Evolutionary conservation across 2,888 invertebrate species (phyloP).

Genomic region (Acanthosoma haemorrhoidale): DNA sequence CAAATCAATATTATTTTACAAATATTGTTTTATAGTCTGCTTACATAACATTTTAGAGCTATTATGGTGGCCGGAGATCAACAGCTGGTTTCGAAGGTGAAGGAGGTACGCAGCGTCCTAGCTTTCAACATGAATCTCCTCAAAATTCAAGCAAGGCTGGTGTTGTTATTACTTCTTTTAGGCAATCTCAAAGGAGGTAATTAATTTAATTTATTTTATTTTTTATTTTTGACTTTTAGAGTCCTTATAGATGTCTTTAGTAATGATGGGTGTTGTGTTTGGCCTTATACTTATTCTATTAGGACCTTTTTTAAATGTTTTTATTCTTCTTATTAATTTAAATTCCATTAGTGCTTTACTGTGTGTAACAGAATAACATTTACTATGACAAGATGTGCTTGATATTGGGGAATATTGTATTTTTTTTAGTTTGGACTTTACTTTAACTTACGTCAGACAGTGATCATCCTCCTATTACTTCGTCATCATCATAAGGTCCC

Average conservation of each 20-base stretch:
- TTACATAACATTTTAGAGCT: conserved; percentile 50
- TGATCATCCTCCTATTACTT: too few relatives aligned
- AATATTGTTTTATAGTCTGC: too few relatives aligned
- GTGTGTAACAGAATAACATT: background rate
- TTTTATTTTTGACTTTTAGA: background rate
- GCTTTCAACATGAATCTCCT: conserved; percentile 57
- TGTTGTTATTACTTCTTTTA: conserved; percentile 83
- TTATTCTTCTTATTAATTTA: background rate
- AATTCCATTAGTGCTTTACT: background rate
- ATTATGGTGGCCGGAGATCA: conserved; percentile 46
- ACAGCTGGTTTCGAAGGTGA: conserved; percentile 36
- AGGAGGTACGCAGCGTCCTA: conserved; percentile 48
- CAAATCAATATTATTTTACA: too few relatives aligned
- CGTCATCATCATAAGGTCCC: too few relatives aligned
- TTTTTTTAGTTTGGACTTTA: too few relatives aligned
- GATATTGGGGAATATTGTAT: background rate
- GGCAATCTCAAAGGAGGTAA: conserved; percentile 81
- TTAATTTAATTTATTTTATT: conserved; percentile 33
- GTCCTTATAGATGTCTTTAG: background rate
- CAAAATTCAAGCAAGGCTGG: conserved; percentile 69
- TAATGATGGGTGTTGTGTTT: conserved; percentile 6
- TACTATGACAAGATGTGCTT: conserved; percentile 2
- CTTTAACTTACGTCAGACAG: too few relatives aligned
- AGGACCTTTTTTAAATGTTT: background rate
- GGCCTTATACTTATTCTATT: conserved; percentile 3